Evolutionary conservation across 2,888 invertebrate genomes (phyloP).

Genomic region (Machimus rusticus): DNA sequence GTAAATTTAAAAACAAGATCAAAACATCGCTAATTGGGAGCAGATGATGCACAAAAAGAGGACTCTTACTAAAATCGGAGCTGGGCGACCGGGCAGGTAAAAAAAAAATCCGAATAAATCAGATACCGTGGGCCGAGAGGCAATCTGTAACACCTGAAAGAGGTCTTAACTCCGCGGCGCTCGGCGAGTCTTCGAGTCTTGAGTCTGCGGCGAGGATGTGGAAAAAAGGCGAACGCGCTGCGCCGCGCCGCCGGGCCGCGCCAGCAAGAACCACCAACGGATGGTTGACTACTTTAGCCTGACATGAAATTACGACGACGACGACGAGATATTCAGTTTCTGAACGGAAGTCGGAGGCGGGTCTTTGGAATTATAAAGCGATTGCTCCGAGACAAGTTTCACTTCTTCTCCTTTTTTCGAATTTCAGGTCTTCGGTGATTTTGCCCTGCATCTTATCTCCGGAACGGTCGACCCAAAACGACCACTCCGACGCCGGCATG

Average conservation of each 20-base stretch:
- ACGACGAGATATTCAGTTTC: conserved; percentile 45
- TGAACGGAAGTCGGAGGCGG: conserved; percentile 51
- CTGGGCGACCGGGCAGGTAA: background rate
- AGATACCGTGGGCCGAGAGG: conserved; percentile 29
- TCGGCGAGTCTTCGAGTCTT: conserved; percentile 4
- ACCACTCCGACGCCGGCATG: background rate
- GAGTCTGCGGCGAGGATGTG: background rate
- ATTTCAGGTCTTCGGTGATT: conserved; percentile 13
- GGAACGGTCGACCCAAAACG: background rate
- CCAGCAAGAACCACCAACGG: conserved; percentile 19
- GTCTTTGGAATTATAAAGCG: conserved; percentile 47
- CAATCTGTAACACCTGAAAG: conserved; percentile 40
- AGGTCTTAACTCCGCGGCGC: conserved; percentile 7
- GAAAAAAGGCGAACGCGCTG: background rate
- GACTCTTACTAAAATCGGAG: background rate
- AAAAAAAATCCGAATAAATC: conserved; percentile 24
- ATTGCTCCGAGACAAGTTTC: conserved; percentile 45
- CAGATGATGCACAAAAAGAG: conserved; percentile 21
- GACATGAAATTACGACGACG: conserved; percentile 44
- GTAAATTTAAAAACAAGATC: conserved; percentile 33
- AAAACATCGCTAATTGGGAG: conserved; percentile 30
- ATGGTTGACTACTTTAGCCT: conserved; percentile 35
- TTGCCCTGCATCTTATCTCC: conserved; percentile 32
- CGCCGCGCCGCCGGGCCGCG: background rate
- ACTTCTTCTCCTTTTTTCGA: conserved; percentile 30